A percentile compares a stretch with the other conserved stretches of the same genome.
phyloP scores from a whole-genome alignment of 2,888 invertebrate species.

The Hirtodrosophila alboralis region DNA sequence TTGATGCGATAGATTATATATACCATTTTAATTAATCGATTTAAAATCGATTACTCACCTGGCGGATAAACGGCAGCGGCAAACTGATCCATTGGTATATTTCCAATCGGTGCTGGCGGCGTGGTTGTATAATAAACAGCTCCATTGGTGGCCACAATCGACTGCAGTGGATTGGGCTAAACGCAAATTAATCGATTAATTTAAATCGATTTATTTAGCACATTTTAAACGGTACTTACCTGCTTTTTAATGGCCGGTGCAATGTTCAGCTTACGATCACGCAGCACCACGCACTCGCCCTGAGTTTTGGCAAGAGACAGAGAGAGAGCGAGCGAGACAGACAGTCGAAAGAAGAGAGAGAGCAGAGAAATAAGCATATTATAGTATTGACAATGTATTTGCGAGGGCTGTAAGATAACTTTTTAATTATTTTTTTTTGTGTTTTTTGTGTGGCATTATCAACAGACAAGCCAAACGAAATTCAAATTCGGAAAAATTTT shows the following conservation, averaged over 20 bases:
- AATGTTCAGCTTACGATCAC: slow-evolving; percentile 92
- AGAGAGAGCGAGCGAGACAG: slow-evolving; percentile 22
- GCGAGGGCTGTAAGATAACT: slow-evolving; percentile 29
- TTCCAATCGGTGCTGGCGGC: slow-evolving; percentile 84
- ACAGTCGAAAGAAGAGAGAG: slow-evolving; percentile 28
- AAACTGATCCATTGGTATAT: slow-evolving; percentile 85
- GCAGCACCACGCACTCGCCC: slow-evolving; percentile 90
- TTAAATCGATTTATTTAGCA: neutral
- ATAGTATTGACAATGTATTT: slow-evolving; percentile 28
- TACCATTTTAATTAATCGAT: neutral
- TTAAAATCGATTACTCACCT: slow-evolving; percentile 70
- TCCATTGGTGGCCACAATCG: slow-evolving; percentile 84
- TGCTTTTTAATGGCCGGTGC: slow-evolving; percentile 95
- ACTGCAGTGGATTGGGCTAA: slow-evolving; percentile 74
- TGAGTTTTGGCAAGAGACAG: slow-evolving; percentile 65
- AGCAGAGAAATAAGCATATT: slow-evolving; percentile 33
- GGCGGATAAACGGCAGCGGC: slow-evolving; percentile 84
- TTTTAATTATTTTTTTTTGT: no score
- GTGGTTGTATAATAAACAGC: slow-evolving; percentile 84
- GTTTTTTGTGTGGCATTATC: slow-evolving; percentile 53
- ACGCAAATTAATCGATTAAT: neutral
- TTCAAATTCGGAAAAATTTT: slow-evolving; percentile 60
- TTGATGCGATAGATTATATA: no score
- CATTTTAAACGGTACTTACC: slow-evolving; percentile 82
- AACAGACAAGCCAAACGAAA: slow-evolving; percentile 80